Conservation (phyloP, 2,888 invertebrate species). For the Euphydryas editha region DNA sequence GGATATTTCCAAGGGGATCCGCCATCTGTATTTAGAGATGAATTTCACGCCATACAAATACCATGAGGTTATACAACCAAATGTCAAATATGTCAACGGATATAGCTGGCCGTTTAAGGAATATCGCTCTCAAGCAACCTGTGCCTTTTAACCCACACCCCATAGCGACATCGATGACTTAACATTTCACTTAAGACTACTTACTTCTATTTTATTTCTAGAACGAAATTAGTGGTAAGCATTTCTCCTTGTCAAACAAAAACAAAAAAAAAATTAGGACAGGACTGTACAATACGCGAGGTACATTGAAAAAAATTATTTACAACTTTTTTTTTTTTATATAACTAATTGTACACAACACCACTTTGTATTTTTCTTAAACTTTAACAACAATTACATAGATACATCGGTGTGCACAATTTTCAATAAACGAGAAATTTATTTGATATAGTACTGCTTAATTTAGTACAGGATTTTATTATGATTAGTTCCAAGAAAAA, state of each 20-base stretch:
- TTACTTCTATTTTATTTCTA: conserved; percentile 21
- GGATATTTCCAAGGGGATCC: conserved; percentile 44
- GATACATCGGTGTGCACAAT: neutral
- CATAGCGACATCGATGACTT: conserved; percentile 23
- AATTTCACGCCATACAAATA: conserved; percentile 35
- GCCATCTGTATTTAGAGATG: conserved; percentile 32
- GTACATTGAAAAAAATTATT: neutral
- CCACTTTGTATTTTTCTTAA: conserved; percentile 2
- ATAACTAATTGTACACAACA: neutral
- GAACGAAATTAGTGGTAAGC: conserved; percentile 31
- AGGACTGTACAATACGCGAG: neutral
- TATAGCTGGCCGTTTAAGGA: conserved; percentile 38
- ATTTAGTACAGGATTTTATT: no score
- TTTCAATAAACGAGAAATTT: no score
- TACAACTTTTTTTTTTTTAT: neutral
- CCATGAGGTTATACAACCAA: conserved; percentile 30
- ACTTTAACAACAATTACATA: neutral
- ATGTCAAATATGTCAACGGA: conserved; percentile 35
- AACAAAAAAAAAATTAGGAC: neutral
- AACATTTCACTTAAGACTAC: neutral
- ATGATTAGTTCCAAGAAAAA: no score
- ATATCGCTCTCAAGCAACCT: conserved; percentile 30
- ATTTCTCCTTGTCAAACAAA: conserved; percentile 25
- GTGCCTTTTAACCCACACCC: conserved; percentile 31
- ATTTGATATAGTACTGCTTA: no score